Evolutionary conservation across 2,888 invertebrate genomes (phyloP).

Genomic region (Oligia strigilis): DNA sequence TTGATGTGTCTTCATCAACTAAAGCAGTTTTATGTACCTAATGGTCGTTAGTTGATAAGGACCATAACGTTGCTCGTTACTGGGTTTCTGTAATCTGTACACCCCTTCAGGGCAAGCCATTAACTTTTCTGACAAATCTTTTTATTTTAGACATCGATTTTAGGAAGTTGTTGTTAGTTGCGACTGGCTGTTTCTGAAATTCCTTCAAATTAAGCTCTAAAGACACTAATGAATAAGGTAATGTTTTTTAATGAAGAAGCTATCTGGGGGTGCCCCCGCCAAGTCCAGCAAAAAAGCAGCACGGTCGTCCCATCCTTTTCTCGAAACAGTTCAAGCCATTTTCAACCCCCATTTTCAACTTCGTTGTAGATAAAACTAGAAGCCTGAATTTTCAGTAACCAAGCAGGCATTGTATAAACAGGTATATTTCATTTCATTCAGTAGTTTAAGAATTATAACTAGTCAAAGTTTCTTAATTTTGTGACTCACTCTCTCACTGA

Average conservation of each 20-base stretch:
- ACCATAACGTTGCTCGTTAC: slow-evolving; percentile 23
- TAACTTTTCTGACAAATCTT: not conserved
- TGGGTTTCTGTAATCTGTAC: slow-evolving; percentile 8
- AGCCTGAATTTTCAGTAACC: too few relatives aligned
- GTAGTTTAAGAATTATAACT: too few relatives aligned
- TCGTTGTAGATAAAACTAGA: too few relatives aligned
- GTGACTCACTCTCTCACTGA: too few relatives aligned
- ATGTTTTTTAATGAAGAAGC: not conserved
- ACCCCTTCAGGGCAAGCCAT: slow-evolving; percentile 10
- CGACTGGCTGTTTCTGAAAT: not conserved
- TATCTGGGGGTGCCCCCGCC: not conserved
- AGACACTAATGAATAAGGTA: not conserved
- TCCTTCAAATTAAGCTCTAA: not conserved
- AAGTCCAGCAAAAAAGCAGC: too few relatives aligned
- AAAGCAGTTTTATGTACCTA: slow-evolving; percentile 9
- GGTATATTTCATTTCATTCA: too few relatives aligned
- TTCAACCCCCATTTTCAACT: too few relatives aligned
- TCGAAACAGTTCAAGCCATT: too few relatives aligned
- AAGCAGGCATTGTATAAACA: too few relatives aligned
- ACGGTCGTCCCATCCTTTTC: too few relatives aligned
- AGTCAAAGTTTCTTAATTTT: too few relatives aligned
- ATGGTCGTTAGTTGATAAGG: slow-evolving; percentile 19
- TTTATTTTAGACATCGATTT: slow-evolving; percentile 5
- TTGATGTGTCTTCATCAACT: slow-evolving; percentile 12
- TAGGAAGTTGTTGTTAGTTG: not conserved